phyloP scores from a whole-genome alignment of 1,140 invertebrate genomes.

The Drosophila chauvacae region DNA sequence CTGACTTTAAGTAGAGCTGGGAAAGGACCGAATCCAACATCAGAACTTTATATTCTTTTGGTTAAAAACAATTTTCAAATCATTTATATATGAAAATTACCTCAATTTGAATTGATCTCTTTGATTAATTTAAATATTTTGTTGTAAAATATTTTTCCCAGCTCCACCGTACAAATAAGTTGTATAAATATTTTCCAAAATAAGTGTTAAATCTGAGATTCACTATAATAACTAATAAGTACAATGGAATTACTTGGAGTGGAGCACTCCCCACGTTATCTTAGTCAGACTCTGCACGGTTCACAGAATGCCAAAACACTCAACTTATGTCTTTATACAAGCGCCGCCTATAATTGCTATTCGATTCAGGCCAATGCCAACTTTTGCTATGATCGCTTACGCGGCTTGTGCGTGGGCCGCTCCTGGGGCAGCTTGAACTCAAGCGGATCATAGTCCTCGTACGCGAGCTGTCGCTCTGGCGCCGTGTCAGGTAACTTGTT shows the following conservation, averaged over 20 bases:
- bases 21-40: neutral
- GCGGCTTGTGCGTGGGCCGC: constrained; percentile 44
- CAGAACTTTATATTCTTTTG: no score
- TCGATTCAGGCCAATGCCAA: neutral
- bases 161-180: neutral
- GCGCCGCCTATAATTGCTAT: neutral
- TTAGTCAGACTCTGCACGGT: constrained; percentile 36
- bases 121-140: neutral
- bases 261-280: constrained; percentile 9
- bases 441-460: constrained; percentile 75
- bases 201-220: constrained; percentile 20
- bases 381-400: constrained; percentile 57
- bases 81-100: neutral
- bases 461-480: constrained; percentile 77
- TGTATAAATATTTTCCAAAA: constrained; percentile 38
- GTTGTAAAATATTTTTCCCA: neutral
- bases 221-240: constrained; percentile 40
- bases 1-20: neutral
- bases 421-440: constrained; percentile 67
- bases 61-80: neutral
- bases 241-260: constrained; percentile 22
- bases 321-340: constrained; percentile 35
- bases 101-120: neutral
- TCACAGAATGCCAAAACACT: constrained; percentile 25
- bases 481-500: constrained; percentile 79